Evolutionary conservation across 2,888 invertebrate genomes (phyloP), one percentile per base, ranked within the genome.

Genomic region (Watsonalla cultraria): DNA sequence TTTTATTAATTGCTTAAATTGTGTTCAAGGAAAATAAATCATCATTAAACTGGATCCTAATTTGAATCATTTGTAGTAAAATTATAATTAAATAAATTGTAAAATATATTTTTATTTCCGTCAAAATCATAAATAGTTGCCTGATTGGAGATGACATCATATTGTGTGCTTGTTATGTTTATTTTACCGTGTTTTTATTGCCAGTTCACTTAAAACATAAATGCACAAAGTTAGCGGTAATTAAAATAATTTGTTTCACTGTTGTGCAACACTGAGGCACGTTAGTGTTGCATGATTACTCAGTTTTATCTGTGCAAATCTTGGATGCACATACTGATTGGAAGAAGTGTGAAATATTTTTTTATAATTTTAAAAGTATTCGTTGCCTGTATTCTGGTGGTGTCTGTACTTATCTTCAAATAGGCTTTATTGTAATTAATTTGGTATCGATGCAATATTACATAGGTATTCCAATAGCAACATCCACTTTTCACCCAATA

Each of bases 101-200:
- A 48, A 37, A 49, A 49, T 14, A 14, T 49, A 37, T 37, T 49
- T n/a, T 15, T 49, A 37, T 49, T 49, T 14, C 13, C 2, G 35
- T 2, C 24, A 24, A 24, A n/a, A 14, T 56, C 54, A 56, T 58
- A 61, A 58, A 59, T 51, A 59, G 51, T 46, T 37, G 52, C 53
- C 52, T 51, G 54, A 54, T 58, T 51, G 53, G 51, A 54, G 64
- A 66, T 72, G 66, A 68, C 65, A 65, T 70, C 68, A 71, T 62
- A 53, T 53, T 58, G 54, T 55, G 58, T 63, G 60, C 60, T 63
- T 60, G 66, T 68, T 65, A 65, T 61, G 68, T 64, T 69, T 66
- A 73, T 72, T 77, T 77, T 76, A 78, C 76, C 68, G 60, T 62
- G 47, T 55, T 69, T 76, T 79, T 76, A 79, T 68, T 65, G 57